These are phyloP conservation scores for Aquatica leii DNA, from an alignment of 2,888 invertebrate species.

Conservation along the genomic window DNA sequence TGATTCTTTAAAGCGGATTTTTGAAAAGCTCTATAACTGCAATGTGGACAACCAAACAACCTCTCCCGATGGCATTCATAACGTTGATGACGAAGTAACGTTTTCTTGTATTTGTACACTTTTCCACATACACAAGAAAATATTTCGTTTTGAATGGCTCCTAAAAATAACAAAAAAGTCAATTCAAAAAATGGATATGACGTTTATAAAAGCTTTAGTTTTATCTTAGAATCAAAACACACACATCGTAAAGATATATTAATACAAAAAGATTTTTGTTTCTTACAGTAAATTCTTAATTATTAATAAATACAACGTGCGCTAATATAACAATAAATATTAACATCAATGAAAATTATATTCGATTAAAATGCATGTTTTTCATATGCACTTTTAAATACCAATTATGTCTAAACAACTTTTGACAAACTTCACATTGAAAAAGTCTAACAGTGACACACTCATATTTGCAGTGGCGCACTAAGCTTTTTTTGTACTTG, in stretches of 20 bases:
- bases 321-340: no score
- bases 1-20: conserved; percentile 25
- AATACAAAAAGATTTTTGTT: no score
- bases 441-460: conserved; percentile 12
- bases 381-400: conserved; percentile 19
- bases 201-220: not conserved
- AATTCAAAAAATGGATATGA: not conserved
- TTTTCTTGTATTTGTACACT: conserved; percentile 27
- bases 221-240: no score
- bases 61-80: conserved; percentile 41
- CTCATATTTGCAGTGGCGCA: conserved; percentile 16
- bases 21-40: conserved; percentile 29
- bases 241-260: no score
- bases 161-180: conserved; percentile 1
- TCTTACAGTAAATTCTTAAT: no score
- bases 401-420: conserved; percentile 27
- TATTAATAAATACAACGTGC: no score
- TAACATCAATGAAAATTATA: no score
- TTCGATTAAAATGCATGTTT: not conserved
- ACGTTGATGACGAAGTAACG: conserved; percentile 31
- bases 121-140: conserved; percentile 36
- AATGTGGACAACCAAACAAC: conserved; percentile 21
- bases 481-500: conserved; percentile 16
- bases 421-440: conserved; percentile 9
- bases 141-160: not conserved